Conservation (phyloP, 2,113 vertebrate species). For the Cyrtonyx montezumae region DNA sequence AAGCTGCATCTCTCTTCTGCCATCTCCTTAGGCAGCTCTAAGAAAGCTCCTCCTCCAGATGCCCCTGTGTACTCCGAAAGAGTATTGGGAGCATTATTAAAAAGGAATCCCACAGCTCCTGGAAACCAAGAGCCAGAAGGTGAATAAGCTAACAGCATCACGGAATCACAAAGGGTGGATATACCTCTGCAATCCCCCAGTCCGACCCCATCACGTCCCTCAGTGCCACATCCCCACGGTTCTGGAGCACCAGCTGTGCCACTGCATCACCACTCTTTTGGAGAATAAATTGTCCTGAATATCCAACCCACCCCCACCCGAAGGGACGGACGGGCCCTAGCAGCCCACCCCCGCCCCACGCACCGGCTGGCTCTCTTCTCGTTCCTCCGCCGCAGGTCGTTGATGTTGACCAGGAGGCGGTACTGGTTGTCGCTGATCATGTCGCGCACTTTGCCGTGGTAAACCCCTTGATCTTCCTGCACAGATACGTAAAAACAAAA, state of each 20-base stretch:
- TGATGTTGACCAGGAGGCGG: constrained; percentile 92
- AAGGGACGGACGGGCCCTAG: neutral
- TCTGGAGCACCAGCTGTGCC: too few species aligned
- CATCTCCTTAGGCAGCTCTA: neutral
- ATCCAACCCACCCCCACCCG: neutral
- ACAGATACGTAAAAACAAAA: neutral
- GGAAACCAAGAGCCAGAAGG: neutral
- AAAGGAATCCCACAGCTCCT: neutral
- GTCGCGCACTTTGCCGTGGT: constrained; percentile 92
- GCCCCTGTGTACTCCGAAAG: rapidly evolving
- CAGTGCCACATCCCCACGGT: too few species aligned
- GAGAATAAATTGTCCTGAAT: too few species aligned
- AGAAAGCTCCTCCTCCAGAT: neutral
- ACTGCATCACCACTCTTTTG: too few species aligned
- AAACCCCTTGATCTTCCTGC: constrained; percentile 95
- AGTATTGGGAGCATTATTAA: neutral
- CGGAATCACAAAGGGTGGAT: too few species aligned
- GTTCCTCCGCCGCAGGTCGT: constrained; percentile 92
- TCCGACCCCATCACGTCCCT: too few species aligned
- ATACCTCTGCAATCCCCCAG: too few species aligned
- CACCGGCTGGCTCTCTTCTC: constrained; percentile 90
- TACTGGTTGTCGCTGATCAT: constrained; percentile 93
- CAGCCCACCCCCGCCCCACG: rapidly evolving
- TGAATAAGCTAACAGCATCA: neutral
- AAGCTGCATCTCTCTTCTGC: neutral